Evolutionary conservation across 2,113 vertebrate species (phyloP).

Genomic region (Otocyon megalotis): DNA sequence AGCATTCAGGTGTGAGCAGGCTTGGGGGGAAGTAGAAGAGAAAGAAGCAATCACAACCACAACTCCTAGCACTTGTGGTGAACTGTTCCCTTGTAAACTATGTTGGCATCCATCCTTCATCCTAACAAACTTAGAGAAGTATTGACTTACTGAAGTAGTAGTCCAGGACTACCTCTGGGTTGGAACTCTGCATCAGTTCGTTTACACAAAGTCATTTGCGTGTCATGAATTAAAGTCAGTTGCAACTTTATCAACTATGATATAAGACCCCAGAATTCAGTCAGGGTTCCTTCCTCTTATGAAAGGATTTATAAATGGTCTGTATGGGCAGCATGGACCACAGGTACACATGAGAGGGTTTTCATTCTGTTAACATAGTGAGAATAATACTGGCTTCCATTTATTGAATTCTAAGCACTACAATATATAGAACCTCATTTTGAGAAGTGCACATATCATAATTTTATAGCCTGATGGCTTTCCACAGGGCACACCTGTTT

Average conservation of each 20-base stretch:
- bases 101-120: background rate
- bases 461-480: background rate
- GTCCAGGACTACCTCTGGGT: background rate
- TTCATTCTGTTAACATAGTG: background rate
- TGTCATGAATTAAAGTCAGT: constrained; percentile 20
- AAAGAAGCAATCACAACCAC: background rate
- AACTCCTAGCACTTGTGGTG: background rate
- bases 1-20: constrained; percentile 60
- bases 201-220: background rate
- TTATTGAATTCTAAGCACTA: background rate
- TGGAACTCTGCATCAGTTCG: background rate
- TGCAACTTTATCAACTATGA: constrained; percentile 2
- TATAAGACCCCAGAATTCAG: background rate
- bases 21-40: background rate
- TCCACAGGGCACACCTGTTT: background rate
- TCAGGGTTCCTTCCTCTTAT: background rate
- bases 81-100: background rate
- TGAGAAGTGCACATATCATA: background rate
- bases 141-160: background rate
- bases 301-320: background rate
- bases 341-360: background rate
- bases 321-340: background rate
- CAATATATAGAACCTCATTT: background rate
- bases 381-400: background rate
- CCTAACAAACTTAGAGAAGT: background rate